These are phyloP conservation scores for Symphodus melops DNA, from an alignment of 2,113 vertebrate genomes.

Conservation along the genomic window DNA sequence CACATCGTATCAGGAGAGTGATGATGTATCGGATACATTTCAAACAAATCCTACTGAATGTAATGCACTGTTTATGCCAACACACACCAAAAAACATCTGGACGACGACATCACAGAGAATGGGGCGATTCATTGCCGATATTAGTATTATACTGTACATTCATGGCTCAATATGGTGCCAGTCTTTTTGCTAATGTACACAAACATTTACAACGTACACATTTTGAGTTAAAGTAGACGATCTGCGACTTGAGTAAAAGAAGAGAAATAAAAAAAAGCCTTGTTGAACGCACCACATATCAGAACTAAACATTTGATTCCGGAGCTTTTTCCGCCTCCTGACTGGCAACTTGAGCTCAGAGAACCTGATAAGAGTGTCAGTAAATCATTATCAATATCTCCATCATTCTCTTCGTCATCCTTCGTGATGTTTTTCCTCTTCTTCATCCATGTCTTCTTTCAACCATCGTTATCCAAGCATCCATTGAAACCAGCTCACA, in stretches of 20 bases:
- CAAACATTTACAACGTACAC: slow-evolving; percentile 70
- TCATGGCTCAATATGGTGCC: slow-evolving; percentile 69
- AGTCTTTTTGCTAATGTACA: slow-evolving; percentile 65
- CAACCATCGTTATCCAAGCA: slow-evolving; percentile 23
- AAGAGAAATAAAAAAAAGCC: slow-evolving; percentile 20
- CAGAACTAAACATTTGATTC: slow-evolving; percentile 29
- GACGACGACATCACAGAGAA: slow-evolving; percentile 64
- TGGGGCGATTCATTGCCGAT: slow-evolving; percentile 39
- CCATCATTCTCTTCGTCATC: slow-evolving; percentile 23
- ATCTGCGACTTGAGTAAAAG: slow-evolving; percentile 40
- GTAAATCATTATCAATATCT: slow-evolving; percentile 22
- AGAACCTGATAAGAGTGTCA: slow-evolving; percentile 33
- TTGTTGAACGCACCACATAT: slow-evolving; percentile 51
- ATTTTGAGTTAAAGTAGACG: slow-evolving; percentile 37
- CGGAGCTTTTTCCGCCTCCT: slow-evolving; percentile 26
- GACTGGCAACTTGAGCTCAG: slow-evolving; percentile 43
- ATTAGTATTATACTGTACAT: slow-evolving; percentile 67
- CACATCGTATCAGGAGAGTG: slow-evolving; percentile 36
- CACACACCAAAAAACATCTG: slow-evolving; percentile 58
- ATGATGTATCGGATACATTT: slow-evolving; percentile 16
- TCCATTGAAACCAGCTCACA: slow-evolving; percentile 66
- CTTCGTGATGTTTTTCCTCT: slow-evolving; percentile 5
- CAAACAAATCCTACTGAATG: slow-evolving; percentile 32
- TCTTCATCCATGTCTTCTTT: slow-evolving; percentile 3
- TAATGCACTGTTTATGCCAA: slow-evolving; percentile 25